Evolutionary conservation across 2,888 invertebrate species (phyloP).

Genomic region (Glaucopsyche alexis): DNA sequence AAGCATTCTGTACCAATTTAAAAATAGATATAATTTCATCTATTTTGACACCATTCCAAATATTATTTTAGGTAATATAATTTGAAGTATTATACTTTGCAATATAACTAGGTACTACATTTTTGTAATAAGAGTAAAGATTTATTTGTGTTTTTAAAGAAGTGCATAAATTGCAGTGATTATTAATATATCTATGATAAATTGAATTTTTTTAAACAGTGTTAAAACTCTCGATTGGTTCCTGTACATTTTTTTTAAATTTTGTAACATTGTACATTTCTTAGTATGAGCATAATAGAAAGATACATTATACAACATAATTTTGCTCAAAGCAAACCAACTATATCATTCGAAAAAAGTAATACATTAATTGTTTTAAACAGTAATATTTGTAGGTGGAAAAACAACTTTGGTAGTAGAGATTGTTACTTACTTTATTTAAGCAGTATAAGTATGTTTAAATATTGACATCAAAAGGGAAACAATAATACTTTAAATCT

Average conservation of each 20-base stretch:
- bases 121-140: neutral
- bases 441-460: neutral
- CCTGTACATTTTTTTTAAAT: neutral
- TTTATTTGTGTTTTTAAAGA: neutral
- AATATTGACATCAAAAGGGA: no score
- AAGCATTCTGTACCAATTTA: neutral
- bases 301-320: neutral
- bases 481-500: neutral
- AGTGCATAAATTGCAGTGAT: neutral
- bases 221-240: neutral
- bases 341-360: neutral
- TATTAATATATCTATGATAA: no score
- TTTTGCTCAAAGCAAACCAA: slow-evolving; percentile 8
- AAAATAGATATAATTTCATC: neutral
- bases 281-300: neutral
- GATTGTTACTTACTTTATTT: neutral
- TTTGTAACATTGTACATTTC: no score
- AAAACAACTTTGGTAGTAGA: neutral
- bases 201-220: neutral
- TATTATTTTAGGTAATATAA: neutral
- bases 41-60: neutral
- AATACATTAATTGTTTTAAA: neutral
- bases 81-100: neutral
- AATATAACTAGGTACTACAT: neutral
- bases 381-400: neutral